phyloP scores from a whole-genome alignment of 1,140 invertebrate genomes.

The Yoshiicerus persimilis region DNA sequence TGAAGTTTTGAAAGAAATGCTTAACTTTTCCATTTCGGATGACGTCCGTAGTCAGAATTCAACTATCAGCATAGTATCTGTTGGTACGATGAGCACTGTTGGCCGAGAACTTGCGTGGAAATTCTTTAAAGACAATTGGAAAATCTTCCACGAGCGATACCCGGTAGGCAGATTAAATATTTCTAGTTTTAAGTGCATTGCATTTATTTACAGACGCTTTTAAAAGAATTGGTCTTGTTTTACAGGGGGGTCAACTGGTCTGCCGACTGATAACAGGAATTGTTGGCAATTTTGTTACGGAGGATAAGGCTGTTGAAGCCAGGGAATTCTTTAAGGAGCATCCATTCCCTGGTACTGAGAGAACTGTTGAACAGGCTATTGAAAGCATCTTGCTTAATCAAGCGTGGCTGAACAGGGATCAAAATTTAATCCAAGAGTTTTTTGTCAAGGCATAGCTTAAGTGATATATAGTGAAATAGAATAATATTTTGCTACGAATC shows the following conservation, averaged over 20 bases:
- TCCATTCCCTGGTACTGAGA: slow-evolving; percentile 57
- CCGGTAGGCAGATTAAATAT: no score
- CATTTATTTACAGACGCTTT: neutral
- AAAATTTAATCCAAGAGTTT: no score
- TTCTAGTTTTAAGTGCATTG: no score
- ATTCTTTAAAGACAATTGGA: slow-evolving; percentile 59
- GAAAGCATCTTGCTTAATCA: slow-evolving; percentile 51
- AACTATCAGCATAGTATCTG: slow-evolving; percentile 56
- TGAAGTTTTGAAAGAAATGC: slow-evolving; percentile 69
- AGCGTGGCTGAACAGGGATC: neutral
- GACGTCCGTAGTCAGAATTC: slow-evolving; percentile 61
- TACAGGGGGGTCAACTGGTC: slow-evolving; percentile 52
- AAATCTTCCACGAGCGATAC: slow-evolving; percentile 20
- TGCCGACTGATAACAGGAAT: slow-evolving; percentile 57
- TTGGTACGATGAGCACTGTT: no score
- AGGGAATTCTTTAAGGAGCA: slow-evolving; percentile 59
- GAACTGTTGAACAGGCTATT: slow-evolving; percentile 57
- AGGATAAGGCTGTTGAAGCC: slow-evolving; percentile 58
- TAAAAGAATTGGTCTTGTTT: neutral
- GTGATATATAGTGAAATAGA: no score
- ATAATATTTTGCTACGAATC: no score
- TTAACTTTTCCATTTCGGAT: slow-evolving; percentile 61
- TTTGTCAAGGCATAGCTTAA: no score
- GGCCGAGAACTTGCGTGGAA: slow-evolving; percentile 58
- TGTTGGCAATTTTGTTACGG: slow-evolving; percentile 58